Conservation (phyloP, 1,140 invertebrate genomes). For the Penaeus vannamei region DNA sequence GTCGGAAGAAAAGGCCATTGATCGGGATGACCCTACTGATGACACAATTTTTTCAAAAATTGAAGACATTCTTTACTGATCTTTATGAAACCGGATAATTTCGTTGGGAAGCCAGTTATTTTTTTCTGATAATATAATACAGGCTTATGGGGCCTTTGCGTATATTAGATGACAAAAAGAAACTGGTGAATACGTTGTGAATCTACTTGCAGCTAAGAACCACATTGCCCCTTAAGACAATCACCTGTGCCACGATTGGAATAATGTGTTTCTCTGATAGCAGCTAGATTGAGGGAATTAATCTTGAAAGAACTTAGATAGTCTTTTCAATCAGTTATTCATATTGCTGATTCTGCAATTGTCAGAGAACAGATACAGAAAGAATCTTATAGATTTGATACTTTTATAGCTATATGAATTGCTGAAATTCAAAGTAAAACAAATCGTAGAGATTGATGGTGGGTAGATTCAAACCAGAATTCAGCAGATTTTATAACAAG, state of each 20-base stretch:
- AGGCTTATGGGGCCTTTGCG: constrained; percentile 5
- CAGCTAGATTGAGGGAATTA: neutral
- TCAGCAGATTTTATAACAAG: constrained; percentile 18
- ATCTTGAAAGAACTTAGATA: constrained; percentile 38
- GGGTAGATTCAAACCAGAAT: constrained; percentile 1
- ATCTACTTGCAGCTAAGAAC: constrained; percentile 24
- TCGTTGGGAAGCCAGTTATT: constrained; percentile 26
- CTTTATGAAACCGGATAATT: constrained; percentile 31
- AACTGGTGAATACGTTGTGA: neutral
- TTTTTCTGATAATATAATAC: neutral
- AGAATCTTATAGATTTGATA: constrained; percentile 40
- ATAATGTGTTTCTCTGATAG: constrained; percentile 29
- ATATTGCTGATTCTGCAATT: constrained; percentile 22
- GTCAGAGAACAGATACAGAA: constrained; percentile 34
- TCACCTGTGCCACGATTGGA: constrained; percentile 28
- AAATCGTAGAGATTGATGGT: constrained; percentile 20
- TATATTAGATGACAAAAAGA: constrained; percentile 25
- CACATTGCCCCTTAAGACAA: constrained; percentile 31
- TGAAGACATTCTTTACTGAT: neutral
- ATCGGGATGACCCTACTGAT: constrained; percentile 33
- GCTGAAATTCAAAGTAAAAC: constrained; percentile 14
- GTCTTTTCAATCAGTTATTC: constrained; percentile 5
- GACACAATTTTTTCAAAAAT: constrained; percentile 27
- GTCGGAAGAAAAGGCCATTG: neutral
- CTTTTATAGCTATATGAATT: constrained; percentile 19